Percentiles rank a stretch among this genome's conserved stretches.
phyloP scores from a whole-genome alignment of 2,113 vertebrate species.

The Gopherus evgoodei region DNA sequence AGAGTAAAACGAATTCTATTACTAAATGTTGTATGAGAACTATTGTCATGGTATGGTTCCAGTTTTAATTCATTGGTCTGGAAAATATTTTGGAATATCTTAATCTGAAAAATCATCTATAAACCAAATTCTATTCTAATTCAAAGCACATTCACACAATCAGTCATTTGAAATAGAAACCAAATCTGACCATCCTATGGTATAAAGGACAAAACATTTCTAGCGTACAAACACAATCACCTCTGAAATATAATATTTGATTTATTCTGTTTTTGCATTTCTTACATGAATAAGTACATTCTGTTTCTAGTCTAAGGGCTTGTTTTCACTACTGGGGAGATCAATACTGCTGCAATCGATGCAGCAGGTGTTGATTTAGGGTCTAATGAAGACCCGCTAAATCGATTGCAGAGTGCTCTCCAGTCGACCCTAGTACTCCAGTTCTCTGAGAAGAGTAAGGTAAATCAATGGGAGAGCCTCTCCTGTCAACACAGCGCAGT shows the following conservation, averaged over 20 bases:
- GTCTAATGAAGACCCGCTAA: too few relatives aligned
- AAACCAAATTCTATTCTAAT: neutral
- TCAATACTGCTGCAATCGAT: too few relatives aligned
- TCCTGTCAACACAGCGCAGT: too few relatives aligned
- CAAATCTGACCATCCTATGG: fast-evolving
- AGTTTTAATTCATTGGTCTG: neutral
- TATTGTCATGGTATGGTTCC: neutral
- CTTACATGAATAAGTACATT: neutral
- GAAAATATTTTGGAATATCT: neutral
- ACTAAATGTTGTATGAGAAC: neutral
- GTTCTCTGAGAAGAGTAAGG: too few relatives aligned
- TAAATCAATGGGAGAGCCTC: too few relatives aligned
- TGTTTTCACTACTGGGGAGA: too few relatives aligned
- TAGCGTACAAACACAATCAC: fast-evolving
- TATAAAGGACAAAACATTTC: neutral
- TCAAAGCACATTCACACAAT: fast-evolving
- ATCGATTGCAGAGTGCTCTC: too few relatives aligned
- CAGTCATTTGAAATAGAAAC: neutral
- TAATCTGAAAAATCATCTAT: neutral
- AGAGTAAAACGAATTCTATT: too few relatives aligned
- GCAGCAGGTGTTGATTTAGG: too few relatives aligned
- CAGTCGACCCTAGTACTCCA: too few relatives aligned
- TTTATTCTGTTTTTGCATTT: neutral
- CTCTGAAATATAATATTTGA: neutral
- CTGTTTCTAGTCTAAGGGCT: neutral